Conservation (phyloP, 2,113 vertebrate species). For the Rhinichthys klamathensis region DNA sequence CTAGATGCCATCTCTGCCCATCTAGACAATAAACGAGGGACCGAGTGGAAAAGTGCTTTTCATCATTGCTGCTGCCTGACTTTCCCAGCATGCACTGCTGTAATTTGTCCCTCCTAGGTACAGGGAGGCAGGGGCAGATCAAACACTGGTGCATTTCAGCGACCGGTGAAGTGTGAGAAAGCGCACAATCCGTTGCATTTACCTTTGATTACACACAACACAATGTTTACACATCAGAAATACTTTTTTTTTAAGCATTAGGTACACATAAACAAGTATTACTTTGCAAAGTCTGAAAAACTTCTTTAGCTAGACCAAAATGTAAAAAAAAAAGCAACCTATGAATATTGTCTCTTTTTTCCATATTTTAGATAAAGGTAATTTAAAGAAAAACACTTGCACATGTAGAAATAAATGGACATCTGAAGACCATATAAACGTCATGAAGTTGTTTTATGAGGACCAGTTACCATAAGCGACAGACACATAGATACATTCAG, state of each 20-base stretch:
- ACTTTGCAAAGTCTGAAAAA: background rate
- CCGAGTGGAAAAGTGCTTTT: constrained; percentile 50
- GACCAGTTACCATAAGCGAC: constrained; percentile 20
- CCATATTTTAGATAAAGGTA: background rate
- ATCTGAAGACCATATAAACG: constrained; percentile 18
- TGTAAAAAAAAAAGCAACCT: no score
- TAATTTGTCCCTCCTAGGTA: constrained; percentile 40
- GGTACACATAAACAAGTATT: background rate
- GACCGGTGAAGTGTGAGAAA: background rate
- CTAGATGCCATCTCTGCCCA: constrained; percentile 11
- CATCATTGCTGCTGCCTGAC: constrained; percentile 44
- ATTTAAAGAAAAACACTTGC: background rate
- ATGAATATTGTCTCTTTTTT: no score
- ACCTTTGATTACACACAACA: constrained; percentile 5
- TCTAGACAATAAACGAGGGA: constrained; percentile 35
- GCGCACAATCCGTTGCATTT: background rate
- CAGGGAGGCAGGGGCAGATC: constrained; percentile 34
- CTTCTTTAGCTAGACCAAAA: background rate
- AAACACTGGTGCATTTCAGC: constrained; percentile 31
- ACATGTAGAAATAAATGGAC: background rate
- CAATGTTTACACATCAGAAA: background rate
- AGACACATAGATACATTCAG: constrained; percentile 31
- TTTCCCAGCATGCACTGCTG: constrained; percentile 40
- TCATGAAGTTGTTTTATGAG: constrained; percentile 6
- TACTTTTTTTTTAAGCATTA: no score